Conservation (phyloP, 2,797 vertebrate species). For the Mastacembelus armatus region DNA sequence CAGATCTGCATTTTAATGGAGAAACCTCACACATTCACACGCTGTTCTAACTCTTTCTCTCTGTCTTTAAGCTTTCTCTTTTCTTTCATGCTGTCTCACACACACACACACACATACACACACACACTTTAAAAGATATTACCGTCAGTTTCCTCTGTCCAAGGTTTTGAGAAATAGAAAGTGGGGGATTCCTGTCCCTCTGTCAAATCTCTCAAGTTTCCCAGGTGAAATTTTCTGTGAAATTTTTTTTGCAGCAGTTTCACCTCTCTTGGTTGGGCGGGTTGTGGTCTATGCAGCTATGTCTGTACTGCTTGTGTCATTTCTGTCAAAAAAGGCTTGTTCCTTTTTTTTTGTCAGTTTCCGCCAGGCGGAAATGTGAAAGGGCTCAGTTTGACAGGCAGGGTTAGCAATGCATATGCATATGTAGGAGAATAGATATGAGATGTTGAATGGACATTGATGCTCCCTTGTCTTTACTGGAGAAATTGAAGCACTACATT, state of each 20-base stretch:
- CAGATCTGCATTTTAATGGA: not conserved
- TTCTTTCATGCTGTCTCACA: constrained; percentile 9
- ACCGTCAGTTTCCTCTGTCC: constrained; percentile 65
- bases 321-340: constrained; percentile 70
- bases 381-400: constrained; percentile 46
- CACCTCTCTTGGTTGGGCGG: constrained; percentile 32
- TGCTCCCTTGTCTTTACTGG: not conserved
- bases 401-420: constrained; percentile 18
- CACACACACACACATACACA: constrained; percentile 14
- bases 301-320: constrained; percentile 48
- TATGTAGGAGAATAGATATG: not conserved
- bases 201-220: constrained; percentile 42
- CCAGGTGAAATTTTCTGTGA: constrained; percentile 29
- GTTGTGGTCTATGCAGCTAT: constrained; percentile 60
- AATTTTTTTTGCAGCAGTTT: constrained; percentile 27
- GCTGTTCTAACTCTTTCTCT: not conserved
- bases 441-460: constrained; percentile 1
- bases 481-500: not conserved
- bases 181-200: constrained; percentile 3
- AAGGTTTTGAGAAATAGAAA: constrained; percentile 36
- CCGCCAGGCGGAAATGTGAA: constrained; percentile 79
- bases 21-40: not conserved
- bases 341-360: constrained; percentile 82
- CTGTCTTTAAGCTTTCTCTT: constrained; percentile 2
- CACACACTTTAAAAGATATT: constrained; percentile 44